Conservation (phyloP, 2,888 invertebrate species). For the Campaea margaritaria region DNA sequence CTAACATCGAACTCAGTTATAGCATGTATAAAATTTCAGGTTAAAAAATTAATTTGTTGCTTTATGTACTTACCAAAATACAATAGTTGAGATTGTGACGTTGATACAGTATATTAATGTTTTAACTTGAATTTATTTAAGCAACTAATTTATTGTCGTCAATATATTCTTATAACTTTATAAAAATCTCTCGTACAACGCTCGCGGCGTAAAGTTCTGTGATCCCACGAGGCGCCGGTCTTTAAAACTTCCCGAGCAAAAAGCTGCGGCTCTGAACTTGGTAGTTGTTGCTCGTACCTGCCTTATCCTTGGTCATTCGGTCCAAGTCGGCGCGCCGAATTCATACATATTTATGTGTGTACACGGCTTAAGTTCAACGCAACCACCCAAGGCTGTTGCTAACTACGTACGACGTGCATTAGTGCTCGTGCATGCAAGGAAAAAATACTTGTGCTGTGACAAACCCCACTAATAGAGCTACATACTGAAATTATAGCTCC, state of each 20-base stretch:
- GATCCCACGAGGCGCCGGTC: background rate
- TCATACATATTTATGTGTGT: conserved; percentile 54
- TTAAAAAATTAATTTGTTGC: no score
- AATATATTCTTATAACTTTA: no score
- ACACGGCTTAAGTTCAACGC: conserved; percentile 54
- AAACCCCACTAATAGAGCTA: conserved; percentile 10
- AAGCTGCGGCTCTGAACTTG: conserved; percentile 5
- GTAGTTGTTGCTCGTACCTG: conserved; percentile 10
- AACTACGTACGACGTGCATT: conserved; percentile 36
- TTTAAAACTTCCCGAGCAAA: conserved; percentile 9
- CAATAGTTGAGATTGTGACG: no score
- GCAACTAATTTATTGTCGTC: no score
- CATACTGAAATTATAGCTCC: no score
- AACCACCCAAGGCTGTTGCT: conserved; percentile 50
- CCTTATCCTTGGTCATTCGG: conserved; percentile 30
- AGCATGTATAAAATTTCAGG: background rate
- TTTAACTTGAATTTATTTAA: no score
- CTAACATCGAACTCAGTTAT: conserved; percentile 10
- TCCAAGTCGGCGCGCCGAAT: conserved; percentile 35
- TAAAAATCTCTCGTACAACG: background rate
- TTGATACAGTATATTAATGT: no score
- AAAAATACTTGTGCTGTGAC: conserved; percentile 18
- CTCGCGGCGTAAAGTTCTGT: background rate
- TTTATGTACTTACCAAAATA: no score
- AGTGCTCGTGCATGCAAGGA: conserved; percentile 16